phyloP scores from a whole-genome alignment of 2,113 vertebrate genomes.

The Puffinus mauretanicus region DNA sequence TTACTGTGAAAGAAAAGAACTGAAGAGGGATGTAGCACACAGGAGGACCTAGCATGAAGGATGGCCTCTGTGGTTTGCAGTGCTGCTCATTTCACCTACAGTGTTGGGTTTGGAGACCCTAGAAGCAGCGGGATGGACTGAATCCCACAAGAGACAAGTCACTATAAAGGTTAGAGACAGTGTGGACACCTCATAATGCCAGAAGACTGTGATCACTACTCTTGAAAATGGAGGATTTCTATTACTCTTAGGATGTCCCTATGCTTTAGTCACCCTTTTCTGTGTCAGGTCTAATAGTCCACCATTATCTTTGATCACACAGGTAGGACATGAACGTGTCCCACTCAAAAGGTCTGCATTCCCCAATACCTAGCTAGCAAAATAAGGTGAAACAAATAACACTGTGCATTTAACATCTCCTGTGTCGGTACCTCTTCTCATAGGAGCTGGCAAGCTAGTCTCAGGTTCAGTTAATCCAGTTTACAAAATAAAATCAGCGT shows the following conservation, averaged over 20 bases:
- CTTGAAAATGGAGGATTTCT: not conserved
- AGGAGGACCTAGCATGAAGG: not conserved
- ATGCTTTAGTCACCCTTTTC: not conserved
- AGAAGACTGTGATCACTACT: not conserved
- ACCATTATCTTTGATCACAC: not conserved
- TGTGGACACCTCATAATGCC: not conserved
- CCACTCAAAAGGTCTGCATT: not conserved
- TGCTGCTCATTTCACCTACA: not conserved
- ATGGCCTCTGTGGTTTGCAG: not conserved
- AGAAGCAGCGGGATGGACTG: not conserved
- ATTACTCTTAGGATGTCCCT: not conserved
- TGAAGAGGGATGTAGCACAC: not conserved
- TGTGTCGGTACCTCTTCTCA: not conserved
- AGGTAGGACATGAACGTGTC: not conserved
- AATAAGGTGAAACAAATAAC: not conserved
- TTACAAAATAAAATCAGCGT: not conserved
- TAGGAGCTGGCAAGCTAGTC: not conserved
- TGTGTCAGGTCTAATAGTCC: not conserved
- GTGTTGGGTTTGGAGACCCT: not conserved
- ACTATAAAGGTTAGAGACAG: not conserved
- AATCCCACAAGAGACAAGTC: not conserved
- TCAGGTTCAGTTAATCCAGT: not conserved
- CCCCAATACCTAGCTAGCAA: fast-evolving
- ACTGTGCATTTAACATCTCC: not conserved
- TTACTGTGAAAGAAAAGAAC: not conserved